Base-by-base conservation (phyloP, 2,797 vertebrate genomes). In the Sebastes trivittatus region DNA sequence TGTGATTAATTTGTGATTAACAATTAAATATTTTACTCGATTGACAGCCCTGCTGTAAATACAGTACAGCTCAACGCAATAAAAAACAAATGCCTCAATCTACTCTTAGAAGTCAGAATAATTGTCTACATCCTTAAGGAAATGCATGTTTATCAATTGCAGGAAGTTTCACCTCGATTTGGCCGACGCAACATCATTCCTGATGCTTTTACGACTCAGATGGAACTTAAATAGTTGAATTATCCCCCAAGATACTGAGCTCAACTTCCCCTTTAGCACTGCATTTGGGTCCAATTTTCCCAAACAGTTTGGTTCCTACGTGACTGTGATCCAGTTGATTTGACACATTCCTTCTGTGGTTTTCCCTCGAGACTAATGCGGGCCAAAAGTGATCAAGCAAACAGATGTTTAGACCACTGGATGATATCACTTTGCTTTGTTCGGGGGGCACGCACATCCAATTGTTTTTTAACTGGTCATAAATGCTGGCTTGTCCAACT, bases 331-430 rank as follows among this genome's bases (percentile, higher is more conserved):
- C 9, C 36, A 60, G 56, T n/a, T 77, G 38, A 68, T 49, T 11
- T 3, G 54, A 66, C 49, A 52, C 63, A 80, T 76, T 80, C 52
- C 32, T 42, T 27, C 18, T 42, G 69, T 36, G 67, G 59, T 64
- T 78, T 56, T 63, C 14, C 66, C 25, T 78, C 2, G 3, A 55
- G 61, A 2, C 60, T 32, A n/a, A 75, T 20, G 27, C 49, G 7
- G 36, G 67, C 42, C 46, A 30, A 65, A 77, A 72, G 38, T 34
- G 36, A 73, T 83, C 11, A 63, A 34, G 54, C 46, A 71, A 75
- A 76, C 74, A 42, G 49, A 49, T 5, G 62, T 64, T 38, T 64
- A 14, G 11, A 42, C 34, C 32, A 22, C 61, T 36, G 32, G 58
- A 38, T 61, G 16, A 18, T n/a, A 25, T 46, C 6, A 6, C 61